Evolutionary conservation across 2,797 vertebrate species (phyloP).

Genomic region (Anabas testudineus): DNA sequence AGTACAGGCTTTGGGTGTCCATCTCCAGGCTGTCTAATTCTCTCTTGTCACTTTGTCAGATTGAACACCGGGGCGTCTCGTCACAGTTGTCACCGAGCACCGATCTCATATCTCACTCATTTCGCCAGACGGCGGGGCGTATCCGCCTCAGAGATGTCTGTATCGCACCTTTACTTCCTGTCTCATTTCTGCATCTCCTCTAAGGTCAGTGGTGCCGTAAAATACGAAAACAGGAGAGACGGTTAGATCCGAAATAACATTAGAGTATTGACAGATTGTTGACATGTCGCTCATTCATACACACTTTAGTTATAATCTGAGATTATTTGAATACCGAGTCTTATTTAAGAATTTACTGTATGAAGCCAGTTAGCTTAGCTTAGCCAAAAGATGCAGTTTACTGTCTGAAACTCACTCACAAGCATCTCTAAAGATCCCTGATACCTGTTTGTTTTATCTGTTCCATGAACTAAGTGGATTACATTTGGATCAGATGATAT

Average conservation of each 20-base stretch:
- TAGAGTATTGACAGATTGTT: too few species aligned
- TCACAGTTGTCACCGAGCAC: constrained; percentile 55
- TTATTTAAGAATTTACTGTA: too few species aligned
- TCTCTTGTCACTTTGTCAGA: constrained; percentile 61
- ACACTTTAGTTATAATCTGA: too few species aligned
- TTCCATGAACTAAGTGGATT: too few species aligned
- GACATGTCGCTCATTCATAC: too few species aligned
- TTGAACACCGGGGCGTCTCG: constrained; percentile 53
- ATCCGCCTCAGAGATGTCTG: constrained; percentile 44
- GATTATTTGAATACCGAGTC: too few species aligned
- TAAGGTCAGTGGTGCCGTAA: constrained; percentile 32
- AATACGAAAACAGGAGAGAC: background rate
- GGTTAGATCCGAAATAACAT: background rate
- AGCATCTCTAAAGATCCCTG: background rate
- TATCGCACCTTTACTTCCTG: constrained; percentile 31
- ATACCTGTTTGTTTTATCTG: too few species aligned
- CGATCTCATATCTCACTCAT: constrained; percentile 57
- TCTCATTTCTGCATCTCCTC: constrained; percentile 11
- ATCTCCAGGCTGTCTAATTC: constrained; percentile 47
- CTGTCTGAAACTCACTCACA: too few species aligned
- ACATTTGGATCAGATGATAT: rapidly evolving
- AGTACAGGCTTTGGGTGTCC: constrained; percentile 29
- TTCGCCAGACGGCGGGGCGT: constrained; percentile 23
- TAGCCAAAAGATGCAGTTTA: background rate
- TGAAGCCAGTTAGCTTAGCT: too few species aligned